Conservation (phyloP, 2,113 vertebrate species). For the Oncorhynchus mykiss region DNA sequence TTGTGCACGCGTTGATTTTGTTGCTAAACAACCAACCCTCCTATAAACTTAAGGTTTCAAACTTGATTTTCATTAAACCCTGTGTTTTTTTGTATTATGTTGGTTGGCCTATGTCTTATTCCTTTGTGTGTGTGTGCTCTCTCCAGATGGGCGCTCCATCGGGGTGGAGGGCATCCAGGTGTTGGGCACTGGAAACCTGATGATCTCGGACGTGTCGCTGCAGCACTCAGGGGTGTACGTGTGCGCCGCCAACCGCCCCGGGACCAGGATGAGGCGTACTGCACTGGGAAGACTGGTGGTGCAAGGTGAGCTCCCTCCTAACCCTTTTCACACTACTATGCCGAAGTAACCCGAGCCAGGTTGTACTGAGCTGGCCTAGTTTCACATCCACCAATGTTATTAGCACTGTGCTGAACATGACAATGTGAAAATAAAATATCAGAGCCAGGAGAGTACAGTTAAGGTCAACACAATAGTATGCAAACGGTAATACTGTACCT, state of each 20-base stretch:
- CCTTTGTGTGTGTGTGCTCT: not conserved
- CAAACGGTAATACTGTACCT: no score
- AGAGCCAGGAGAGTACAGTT: no score
- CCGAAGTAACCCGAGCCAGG: no score
- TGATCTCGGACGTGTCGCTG: slow-evolving; percentile 79
- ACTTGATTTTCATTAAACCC: not conserved
- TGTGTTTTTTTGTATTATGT: not conserved
- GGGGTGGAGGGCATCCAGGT: slow-evolving; percentile 82
- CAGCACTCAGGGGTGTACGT: slow-evolving; percentile 80
- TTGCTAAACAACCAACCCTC: no score
- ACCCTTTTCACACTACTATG: no score
- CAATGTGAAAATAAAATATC: not conserved
- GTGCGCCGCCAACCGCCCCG: slow-evolving; percentile 78
- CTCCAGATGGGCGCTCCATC: slow-evolving; percentile 78
- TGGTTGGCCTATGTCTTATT: not conserved
- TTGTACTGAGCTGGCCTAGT: no score
- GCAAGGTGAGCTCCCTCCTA: slow-evolving; percentile 67
- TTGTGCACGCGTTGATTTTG: no score
- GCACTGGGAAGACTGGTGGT: slow-evolving; percentile 77
- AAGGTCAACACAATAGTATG: no score
- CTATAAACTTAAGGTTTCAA: no score
- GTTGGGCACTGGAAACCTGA: slow-evolving; percentile 79
- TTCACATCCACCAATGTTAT: not conserved
- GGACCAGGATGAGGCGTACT: slow-evolving; percentile 74
- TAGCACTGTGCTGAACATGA: not conserved